Evolutionary conservation across 2,888 invertebrate species (phyloP).

Genomic region (Sarcophaga variegata): DNA sequence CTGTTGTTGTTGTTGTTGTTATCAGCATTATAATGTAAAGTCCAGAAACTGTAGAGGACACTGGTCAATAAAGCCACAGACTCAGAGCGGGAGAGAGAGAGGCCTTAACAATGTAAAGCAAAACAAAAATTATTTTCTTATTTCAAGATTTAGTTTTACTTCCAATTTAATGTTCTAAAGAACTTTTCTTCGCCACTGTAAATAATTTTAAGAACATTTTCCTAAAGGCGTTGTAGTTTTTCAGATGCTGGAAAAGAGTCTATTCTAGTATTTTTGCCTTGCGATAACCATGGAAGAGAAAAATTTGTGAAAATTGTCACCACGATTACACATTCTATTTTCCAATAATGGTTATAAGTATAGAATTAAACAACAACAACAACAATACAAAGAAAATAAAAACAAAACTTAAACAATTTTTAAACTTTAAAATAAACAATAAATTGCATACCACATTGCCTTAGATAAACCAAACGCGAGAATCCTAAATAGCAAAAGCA

Average conservation of each 20-base stretch:
- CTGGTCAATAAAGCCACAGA: background rate
- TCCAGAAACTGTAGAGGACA: slow-evolving; percentile 13
- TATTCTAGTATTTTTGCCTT: slow-evolving; percentile 42
- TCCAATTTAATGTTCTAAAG: background rate
- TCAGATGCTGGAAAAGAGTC: slow-evolving; percentile 29
- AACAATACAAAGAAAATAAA: background rate
- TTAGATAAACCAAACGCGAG: slow-evolving; percentile 33
- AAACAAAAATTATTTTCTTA: background rate
- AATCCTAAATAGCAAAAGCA: slow-evolving; percentile 60
- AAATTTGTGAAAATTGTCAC: slow-evolving; percentile 79
- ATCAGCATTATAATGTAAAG: slow-evolving; percentile 21
- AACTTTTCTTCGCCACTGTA: slow-evolving; percentile 30
- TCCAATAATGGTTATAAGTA: slow-evolving; percentile 65
- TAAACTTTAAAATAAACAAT: slow-evolving; percentile 62
- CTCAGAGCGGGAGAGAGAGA: background rate
- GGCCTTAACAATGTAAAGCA: slow-evolving; percentile 7
- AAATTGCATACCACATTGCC: slow-evolving; percentile 57
- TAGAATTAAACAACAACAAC: slow-evolving; percentile 26
- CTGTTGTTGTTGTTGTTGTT: background rate
- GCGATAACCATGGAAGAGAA: slow-evolving; percentile 56
- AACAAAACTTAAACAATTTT: slow-evolving; percentile 34
- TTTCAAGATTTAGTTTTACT: background rate
- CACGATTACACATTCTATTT: slow-evolving; percentile 71
- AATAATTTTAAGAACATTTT: background rate
- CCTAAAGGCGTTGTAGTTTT: slow-evolving; percentile 41